phyloP scores from a whole-genome alignment of 2,888 invertebrate species.

The Toxonevra muliebris region DNA sequence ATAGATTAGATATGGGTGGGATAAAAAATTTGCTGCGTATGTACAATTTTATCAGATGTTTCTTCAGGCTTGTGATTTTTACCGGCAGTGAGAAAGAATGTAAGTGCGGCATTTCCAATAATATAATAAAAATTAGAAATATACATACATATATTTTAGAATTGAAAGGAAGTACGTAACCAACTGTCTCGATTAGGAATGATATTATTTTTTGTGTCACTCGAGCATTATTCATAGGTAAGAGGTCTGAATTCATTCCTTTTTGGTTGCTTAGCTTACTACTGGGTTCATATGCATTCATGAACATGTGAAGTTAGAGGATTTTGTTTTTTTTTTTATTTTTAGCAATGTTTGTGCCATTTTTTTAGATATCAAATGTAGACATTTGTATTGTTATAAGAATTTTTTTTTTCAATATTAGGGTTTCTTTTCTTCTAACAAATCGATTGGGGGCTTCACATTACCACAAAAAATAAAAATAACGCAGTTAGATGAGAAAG shows the following conservation, averaged over 20 bases:
- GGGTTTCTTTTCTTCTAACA: constrained; percentile 35
- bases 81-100: no score
- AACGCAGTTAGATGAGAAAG: constrained; percentile 9
- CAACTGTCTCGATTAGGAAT: no score
- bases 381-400: constrained; percentile 11
- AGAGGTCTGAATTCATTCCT: background rate
- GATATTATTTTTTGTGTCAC: no score
- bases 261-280: background rate
- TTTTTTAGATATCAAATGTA: constrained; percentile 52
- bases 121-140: no score
- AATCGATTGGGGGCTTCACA: constrained; percentile 53
- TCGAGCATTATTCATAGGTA: no score
- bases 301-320: background rate
- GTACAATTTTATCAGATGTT: no score
- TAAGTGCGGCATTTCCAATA: no score
- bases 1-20: no score
- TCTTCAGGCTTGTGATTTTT: no score
- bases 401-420: background rate
- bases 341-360: constrained; percentile 22
- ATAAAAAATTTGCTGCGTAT: no score
- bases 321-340: constrained; percentile 5
- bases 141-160: no score
- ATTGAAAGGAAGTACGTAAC: no score
- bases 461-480: constrained; percentile 44
- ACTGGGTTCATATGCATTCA: constrained; percentile 5